Evolutionary conservation across 2,113 vertebrate genomes (phyloP).

Genomic region (Talpa occidentalis): DNA sequence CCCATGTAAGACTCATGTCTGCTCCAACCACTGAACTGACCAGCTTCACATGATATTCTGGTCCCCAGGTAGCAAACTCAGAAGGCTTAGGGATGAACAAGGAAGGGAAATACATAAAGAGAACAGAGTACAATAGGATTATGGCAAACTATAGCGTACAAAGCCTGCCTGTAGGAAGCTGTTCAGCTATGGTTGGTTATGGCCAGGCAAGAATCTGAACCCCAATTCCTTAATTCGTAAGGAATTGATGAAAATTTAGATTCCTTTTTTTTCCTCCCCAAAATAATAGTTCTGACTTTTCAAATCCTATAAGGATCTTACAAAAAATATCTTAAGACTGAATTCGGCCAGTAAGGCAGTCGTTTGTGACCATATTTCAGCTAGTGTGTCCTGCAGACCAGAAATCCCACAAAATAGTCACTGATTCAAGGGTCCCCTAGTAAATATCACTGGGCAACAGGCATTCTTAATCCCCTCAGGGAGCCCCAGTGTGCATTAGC

Average conservation of each 20-base stretch:
- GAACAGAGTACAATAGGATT: background rate
- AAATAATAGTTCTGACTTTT: background rate
- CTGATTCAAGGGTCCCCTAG: background rate
- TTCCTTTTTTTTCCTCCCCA: background rate
- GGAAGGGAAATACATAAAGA: background rate
- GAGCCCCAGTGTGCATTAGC: background rate
- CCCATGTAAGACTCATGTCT: too few species aligned
- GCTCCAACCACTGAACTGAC: too few species aligned
- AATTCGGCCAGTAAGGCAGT: background rate
- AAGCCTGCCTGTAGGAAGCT: background rate
- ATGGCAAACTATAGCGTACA: accelerated
- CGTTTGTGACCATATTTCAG: background rate
- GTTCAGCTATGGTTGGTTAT: too few species aligned
- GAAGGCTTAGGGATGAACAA: background rate
- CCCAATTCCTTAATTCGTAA: background rate
- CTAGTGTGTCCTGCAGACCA: background rate
- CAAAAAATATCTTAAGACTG: background rate
- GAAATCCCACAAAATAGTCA: background rate
- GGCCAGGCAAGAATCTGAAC: background rate
- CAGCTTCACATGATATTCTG: accelerated
- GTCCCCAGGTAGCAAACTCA: background rate
- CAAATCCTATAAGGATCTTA: background rate
- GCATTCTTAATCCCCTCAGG: background rate
- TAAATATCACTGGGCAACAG: background rate
- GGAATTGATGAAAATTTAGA: background rate